Evolutionary conservation across 2,888 invertebrate genomes (phyloP).

Genomic region (Drosophila kambysellisi): DNA sequence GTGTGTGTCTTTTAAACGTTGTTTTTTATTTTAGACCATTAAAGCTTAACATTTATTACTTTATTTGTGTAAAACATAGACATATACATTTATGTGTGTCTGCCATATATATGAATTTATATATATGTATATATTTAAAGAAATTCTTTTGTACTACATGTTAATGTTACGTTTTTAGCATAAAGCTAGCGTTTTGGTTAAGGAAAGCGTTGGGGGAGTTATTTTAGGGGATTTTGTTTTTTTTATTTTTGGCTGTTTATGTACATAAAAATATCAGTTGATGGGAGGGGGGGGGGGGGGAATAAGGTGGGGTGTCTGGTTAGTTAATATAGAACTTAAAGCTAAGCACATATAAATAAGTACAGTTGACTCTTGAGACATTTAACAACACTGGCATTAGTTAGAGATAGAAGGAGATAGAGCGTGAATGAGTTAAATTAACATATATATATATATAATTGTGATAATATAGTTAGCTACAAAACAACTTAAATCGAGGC

Average conservation of each 20-base stretch:
- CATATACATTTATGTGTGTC: slow-evolving; percentile 42
- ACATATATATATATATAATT: slow-evolving; percentile 33
- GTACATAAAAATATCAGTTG: slow-evolving; percentile 43
- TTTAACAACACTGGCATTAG: slow-evolving; percentile 54
- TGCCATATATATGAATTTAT: slow-evolving; percentile 10
- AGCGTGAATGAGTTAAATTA: slow-evolving; percentile 44
- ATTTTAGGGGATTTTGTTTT: slow-evolving; percentile 1
- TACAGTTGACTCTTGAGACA: slow-evolving; percentile 56
- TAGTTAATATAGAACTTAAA: slow-evolving; percentile 63
- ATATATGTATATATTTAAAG: slow-evolving; percentile 34
- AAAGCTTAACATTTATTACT: slow-evolving; percentile 76
- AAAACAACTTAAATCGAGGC: slow-evolving; percentile 46
- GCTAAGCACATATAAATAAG: slow-evolving; percentile 70
- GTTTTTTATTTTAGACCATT: slow-evolving; percentile 65
- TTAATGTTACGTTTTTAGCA: slow-evolving; percentile 67
- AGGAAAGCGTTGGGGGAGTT: slow-evolving; percentile 59
- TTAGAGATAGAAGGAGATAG: slow-evolving; percentile 33
- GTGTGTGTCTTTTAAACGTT: slow-evolving; percentile 28
- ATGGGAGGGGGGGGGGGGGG: background rate
- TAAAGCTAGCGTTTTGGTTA: slow-evolving; percentile 76
- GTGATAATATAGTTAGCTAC: slow-evolving; percentile 50
- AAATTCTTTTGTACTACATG: slow-evolving; percentile 74
- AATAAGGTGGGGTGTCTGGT: slow-evolving; percentile 20
- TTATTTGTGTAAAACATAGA: slow-evolving; percentile 69
- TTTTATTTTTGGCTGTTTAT: slow-evolving; percentile 48